These are phyloP conservation scores for Clupea harengus DNA, from an alignment of 2,113 vertebrate species.

Conservation along the genomic window DNA sequence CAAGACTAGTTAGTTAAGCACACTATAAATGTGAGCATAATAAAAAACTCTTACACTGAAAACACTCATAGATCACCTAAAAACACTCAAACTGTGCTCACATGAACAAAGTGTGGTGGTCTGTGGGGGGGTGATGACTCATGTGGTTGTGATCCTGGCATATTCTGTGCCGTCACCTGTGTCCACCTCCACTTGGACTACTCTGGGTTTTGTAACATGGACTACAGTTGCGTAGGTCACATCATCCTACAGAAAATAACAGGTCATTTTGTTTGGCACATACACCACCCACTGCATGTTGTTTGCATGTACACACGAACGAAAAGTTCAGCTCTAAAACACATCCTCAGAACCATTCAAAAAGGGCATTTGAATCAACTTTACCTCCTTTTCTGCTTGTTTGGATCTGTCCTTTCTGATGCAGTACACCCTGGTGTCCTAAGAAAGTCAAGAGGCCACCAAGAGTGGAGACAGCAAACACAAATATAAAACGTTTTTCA, in stretches of 20 bases:
- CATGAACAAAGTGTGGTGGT: no score
- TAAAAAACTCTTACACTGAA: no score
- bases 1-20: no score
- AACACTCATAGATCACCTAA: no score
- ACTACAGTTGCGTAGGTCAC: background rate
- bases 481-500: background rate
- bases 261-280: background rate
- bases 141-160: background rate
- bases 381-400: no score
- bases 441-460: background rate
- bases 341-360: background rate
- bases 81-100: no score
- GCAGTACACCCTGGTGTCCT: no score
- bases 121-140: no score
- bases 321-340: background rate
- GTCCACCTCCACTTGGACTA: background rate
- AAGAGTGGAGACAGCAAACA: background rate
- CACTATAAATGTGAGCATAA: no score
- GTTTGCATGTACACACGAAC: background rate
- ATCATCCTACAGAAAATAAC: background rate
- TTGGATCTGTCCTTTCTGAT: no score
- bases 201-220: background rate
- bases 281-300: background rate
- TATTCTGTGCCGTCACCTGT: background rate
- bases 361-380: background rate